Base-by-base conservation (phyloP, 30 jellyfish, hydroid and myxozoan species). In the Hydractinia symbiolongicarpus region DNA sequence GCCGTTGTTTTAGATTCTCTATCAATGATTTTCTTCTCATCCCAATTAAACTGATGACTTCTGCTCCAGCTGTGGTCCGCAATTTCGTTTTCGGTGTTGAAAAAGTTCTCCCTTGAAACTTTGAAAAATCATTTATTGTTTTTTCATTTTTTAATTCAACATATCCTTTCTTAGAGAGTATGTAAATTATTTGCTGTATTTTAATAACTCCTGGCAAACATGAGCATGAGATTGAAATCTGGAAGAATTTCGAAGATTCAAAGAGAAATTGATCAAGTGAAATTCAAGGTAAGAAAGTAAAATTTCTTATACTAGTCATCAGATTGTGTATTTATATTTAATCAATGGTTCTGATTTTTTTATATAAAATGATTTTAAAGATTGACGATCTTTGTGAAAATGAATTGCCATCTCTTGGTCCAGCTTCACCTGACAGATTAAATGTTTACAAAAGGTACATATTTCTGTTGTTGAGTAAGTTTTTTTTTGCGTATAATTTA, bases 361-460 rank as follows among this genome's bases (percentile, higher is more conserved):
- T 55, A 17, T 6, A 17, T 66, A 66, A 13, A 0, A 7, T 19
- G 30, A 13, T 71, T 81, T 61, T 13, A 10, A 50, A 91, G 98
- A 86, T 91, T 86, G 98, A 91, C 73, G 98, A 91, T 16, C 53
- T 91, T 20, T 86, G 96, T 64, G 83, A 83, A 58, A 77, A 73
- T 4, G 98, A 91, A 11, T 50, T 91, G 53, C 98, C 94, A 13
- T 64, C 55, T 14, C 83, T 91, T 52, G 96, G 95, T 21, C 95
- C 72, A 7, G 92, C 98, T 11, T 91, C 98, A 30, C 95, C 98
- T 14, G 98, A 86, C 81, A 61, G 98, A 69, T 80, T 52, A 67
- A 53, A 78, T 30, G 91, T 77, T 55, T 91, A 74, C 79, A 81
- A 56, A 54, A 89, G 86, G 97, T 89, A 58, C 69, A 58, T 58